Conservation (phyloP, 2,797 vertebrate species). For the Benthosema pterotum region DNA sequence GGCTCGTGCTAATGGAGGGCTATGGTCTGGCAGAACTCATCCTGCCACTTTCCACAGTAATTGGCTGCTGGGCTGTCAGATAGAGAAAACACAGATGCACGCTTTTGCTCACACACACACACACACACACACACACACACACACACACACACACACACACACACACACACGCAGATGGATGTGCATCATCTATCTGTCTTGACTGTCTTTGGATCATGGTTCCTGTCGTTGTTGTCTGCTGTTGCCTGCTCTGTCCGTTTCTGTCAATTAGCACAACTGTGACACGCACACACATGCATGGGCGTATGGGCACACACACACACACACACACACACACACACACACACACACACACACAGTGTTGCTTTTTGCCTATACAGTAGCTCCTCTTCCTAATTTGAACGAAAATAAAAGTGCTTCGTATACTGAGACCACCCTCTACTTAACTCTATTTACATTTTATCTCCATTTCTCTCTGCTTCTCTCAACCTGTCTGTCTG, state of each 20-base stretch:
- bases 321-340: no score
- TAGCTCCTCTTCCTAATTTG: not conserved
- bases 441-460: not conserved
- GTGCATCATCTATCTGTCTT: conserved; percentile 54
- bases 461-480: not conserved
- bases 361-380: no score
- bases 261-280: conserved; percentile 5
- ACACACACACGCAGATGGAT: conserved; percentile 49
- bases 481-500: not conserved
- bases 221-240: conserved; percentile 59
- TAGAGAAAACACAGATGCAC: conserved; percentile 51
- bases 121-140: conserved; percentile 38
- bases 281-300: not conserved
- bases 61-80: conserved; percentile 72
- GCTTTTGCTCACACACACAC: conserved; percentile 11
- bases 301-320: no score
- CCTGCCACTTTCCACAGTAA: conserved; percentile 71
- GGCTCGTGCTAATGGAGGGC: conserved; percentile 73
- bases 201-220: conserved; percentile 43
- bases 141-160: conserved; percentile 14
- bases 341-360: no score
- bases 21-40: conserved; percentile 74
- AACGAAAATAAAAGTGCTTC: no score
- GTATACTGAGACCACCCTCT: no score
- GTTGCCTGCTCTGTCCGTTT: conserved; percentile 32